phyloP scores from a whole-genome alignment of 2,113 vertebrate genomes.

The Cyanoramphus novaezelandiae region DNA sequence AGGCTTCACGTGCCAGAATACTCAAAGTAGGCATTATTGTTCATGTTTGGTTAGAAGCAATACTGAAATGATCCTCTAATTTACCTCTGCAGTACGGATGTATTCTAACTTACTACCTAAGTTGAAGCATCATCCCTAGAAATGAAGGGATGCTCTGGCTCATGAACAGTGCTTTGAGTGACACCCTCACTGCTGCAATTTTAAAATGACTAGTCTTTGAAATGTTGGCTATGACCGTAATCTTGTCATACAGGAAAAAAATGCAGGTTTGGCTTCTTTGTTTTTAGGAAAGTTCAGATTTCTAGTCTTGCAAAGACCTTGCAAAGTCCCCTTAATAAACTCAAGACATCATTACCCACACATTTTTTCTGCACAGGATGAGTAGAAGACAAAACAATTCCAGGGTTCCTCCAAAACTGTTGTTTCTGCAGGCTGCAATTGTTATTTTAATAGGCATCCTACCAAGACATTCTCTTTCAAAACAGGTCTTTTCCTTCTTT shows the following conservation, averaged over 20 bases:
- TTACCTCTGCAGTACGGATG: background rate
- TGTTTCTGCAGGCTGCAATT: background rate
- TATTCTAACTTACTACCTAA: background rate
- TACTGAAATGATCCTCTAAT: background rate
- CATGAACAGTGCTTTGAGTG: background rate
- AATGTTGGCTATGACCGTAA: background rate
- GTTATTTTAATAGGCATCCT: background rate
- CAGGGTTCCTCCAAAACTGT: background rate
- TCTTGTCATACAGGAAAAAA: background rate
- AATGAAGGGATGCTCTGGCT: background rate
- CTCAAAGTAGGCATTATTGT: background rate
- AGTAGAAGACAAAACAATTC: background rate
- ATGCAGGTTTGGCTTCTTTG: background rate
- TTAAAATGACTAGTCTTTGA: background rate
- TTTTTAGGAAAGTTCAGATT: background rate
- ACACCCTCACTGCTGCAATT: background rate
- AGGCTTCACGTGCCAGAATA: background rate
- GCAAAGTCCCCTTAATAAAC: background rate
- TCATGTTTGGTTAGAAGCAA: background rate
- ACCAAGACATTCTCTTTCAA: background rate
- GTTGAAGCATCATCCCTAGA: background rate
- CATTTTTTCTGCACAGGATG: background rate
- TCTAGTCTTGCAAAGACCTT: background rate
- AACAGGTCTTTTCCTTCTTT: background rate
- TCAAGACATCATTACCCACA: background rate